phyloP scores from a whole-genome alignment of 2,888 invertebrate species.

The Frankliniella intonsa region DNA sequence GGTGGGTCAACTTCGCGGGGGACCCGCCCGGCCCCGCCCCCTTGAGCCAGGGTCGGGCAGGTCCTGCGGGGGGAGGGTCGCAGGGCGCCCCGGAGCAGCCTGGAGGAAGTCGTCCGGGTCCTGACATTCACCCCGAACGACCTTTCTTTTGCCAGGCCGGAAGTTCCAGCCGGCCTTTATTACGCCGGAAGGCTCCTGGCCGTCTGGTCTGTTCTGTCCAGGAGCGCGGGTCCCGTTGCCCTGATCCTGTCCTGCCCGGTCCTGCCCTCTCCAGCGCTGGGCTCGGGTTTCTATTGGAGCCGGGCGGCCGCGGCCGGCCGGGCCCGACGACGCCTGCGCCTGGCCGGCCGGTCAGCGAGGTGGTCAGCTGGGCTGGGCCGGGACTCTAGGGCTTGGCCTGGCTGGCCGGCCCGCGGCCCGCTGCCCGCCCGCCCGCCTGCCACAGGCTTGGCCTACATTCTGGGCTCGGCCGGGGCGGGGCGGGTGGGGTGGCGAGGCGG shows the following conservation, averaged over 20 bases:
- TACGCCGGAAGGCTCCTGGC: background rate
- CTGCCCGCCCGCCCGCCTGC: background rate
- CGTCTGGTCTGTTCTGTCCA: background rate
- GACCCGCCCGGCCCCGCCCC: background rate
- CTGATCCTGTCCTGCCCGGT: background rate
- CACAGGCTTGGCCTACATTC: conserved; percentile 20
- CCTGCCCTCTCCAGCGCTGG: background rate
- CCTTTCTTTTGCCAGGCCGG: background rate
- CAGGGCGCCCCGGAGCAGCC: background rate
- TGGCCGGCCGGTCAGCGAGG: background rate
- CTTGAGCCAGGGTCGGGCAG: background rate
- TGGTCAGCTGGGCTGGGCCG: background rate
- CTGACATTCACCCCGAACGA: background rate
- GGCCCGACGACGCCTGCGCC: background rate
- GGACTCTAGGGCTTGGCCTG: background rate
- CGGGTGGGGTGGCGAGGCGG: background rate
- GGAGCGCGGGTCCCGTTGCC: too few species aligned
- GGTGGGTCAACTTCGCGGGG: background rate
- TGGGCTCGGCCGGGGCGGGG: background rate
- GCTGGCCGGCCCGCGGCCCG: too few species aligned
- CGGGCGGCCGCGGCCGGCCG: background rate
- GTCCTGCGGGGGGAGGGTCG: background rate
- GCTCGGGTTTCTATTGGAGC: background rate
- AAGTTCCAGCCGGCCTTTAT: background rate
- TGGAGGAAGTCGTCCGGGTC: background rate